Evolutionary conservation across 2,888 invertebrate genomes (phyloP), one percentile per base, ranked within the genome.

Genomic region (Atrina japonica): DNA sequence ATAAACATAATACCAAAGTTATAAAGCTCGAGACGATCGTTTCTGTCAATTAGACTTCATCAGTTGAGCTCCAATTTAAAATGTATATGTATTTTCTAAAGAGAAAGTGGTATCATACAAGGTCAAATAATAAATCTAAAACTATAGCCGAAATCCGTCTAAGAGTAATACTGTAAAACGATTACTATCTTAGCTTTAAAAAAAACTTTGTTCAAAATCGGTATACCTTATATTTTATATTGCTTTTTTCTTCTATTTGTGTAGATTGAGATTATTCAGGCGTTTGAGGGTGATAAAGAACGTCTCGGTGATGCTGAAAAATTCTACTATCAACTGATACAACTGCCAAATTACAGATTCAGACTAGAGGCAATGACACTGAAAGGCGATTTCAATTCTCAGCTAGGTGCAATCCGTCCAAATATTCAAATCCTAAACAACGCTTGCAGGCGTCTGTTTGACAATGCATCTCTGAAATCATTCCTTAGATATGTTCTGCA

Each of bases 361-460:
- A 93, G 98, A 59, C 96, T 98, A 82, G 98, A 99, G 91, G 95
- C 96, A 83, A 97, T 99, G 97, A 92, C 98, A 56, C 91, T 98
- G 58, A 97, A 96, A 88, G 97, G 97, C 89, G 98, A 99, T 90
- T 98, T 98, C 91, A 94, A 95, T 0, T 94, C 96, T 0, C 97
- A 96, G 80, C 94, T 97, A 89, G 95, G 95, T 61, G 96, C 95
- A 86, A 92, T 98, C 83, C 95, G 97, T 88, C 96, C 97, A 43
- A 96, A 97, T 82, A 96, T 98, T 85, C 95, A 95, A 88, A 94
- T 96, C 16, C 95, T 98, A 92, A 94, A 96, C 73, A 94, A 95
- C 53, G 96, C 97, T 71, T 97, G 96, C 68, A 95, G 97, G 90
- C 93, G 94, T 93, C 91, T 89, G 52, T 82, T 85, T 30, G 93